Conservation (phyloP, 2,797 vertebrate genomes). For the Sus cebifrons region DNA sequence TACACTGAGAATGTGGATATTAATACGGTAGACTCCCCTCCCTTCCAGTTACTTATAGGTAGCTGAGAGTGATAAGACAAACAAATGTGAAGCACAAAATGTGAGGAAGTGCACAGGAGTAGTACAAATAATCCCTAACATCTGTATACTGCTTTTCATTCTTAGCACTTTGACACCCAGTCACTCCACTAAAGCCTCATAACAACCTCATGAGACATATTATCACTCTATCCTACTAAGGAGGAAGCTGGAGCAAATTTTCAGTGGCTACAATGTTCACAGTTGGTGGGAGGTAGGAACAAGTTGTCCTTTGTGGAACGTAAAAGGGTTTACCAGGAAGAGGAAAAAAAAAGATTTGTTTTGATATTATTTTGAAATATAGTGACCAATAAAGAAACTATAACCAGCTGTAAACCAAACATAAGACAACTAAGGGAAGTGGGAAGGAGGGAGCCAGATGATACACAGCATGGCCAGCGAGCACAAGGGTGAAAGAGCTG, state of each 20-base stretch:
- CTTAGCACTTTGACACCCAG: background rate
- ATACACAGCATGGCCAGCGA: background rate
- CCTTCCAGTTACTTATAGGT: background rate
- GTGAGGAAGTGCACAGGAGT: background rate
- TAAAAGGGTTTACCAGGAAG: background rate
- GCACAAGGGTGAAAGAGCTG: background rate
- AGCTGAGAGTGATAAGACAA: background rate
- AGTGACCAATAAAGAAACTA: background rate
- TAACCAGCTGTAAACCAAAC: background rate
- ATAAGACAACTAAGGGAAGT: background rate
- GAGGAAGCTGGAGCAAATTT: background rate
- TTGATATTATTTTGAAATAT: constrained; percentile 60
- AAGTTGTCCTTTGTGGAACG: background rate
- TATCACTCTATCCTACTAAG: background rate
- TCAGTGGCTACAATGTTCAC: background rate
- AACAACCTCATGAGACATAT: background rate
- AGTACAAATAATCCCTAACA: background rate
- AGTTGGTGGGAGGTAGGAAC: background rate
- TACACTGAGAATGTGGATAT: background rate
- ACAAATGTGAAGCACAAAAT: constrained; percentile 17
- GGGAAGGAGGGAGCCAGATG: background rate
- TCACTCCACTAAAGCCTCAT: background rate
- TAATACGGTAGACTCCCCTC: background rate
- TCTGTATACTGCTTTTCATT: constrained; percentile 14
- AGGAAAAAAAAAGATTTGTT: background rate